phyloP scores from a whole-genome alignment of 2,797 vertebrate genomes.

The Neosilurus hyrtlii region DNA sequence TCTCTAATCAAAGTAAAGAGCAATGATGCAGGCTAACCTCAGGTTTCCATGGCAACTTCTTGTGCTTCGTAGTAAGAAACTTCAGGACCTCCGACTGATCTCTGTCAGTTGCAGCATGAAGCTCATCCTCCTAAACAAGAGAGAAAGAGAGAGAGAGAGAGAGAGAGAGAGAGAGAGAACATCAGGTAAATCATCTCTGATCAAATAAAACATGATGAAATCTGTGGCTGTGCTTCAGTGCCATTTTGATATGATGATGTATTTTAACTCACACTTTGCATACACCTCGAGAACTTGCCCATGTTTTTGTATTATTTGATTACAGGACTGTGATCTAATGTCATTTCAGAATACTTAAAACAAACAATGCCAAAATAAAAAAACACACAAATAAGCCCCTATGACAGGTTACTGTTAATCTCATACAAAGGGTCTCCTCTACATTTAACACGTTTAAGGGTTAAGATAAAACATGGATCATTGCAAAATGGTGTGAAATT shows the following conservation, averaged over 20 bases:
- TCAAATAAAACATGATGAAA: not conserved
- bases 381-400: not conserved
- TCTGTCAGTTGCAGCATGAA: conserved; percentile 60
- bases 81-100: conserved; percentile 66
- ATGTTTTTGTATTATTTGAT: not conserved
- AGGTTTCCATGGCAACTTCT: conserved; percentile 76
- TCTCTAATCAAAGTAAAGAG: conserved; percentile 28
- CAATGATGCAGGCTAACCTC: conserved; percentile 67
- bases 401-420: not conserved
- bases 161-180: conserved; percentile 36
- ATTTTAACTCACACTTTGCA: conserved; percentile 4
- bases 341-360: not conserved
- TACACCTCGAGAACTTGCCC: too few relatives aligned
- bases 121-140: conserved; percentile 71
- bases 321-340: not conserved
- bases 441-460: not conserved
- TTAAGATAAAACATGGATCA: not conserved
- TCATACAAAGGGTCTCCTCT: not conserved
- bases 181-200: not conserved
- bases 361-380: not conserved
- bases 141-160: conserved; percentile 37
- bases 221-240: not conserved
- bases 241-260: not conserved
- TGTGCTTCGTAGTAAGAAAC: conserved; percentile 71
- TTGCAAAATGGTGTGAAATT: not conserved